Evolutionary conservation across 2,888 invertebrate genomes (phyloP).

Genomic region (Lasioglossum villosulum): DNA sequence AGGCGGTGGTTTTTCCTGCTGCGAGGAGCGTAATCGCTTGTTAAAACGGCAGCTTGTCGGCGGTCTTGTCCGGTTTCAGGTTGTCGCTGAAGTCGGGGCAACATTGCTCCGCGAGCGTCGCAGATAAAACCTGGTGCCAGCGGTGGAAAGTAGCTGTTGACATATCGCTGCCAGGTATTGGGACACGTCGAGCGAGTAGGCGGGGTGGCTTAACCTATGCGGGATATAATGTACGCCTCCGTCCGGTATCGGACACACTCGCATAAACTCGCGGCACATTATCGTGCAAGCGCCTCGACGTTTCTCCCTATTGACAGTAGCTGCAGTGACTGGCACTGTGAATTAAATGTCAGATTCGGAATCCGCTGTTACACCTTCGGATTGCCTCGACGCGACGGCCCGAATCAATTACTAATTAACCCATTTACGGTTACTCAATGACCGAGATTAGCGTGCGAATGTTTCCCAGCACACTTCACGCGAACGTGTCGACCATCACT

Average conservation of each 20-base stretch:
- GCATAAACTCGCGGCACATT: conserved; percentile 45
- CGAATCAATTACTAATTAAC: conserved; percentile 4
- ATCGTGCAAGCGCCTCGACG: conserved; percentile 4
- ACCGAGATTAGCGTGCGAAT: not conserved
- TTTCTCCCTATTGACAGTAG: conserved; percentile 32
- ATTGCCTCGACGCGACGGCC: not conserved
- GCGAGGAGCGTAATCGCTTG: conserved; percentile 33
- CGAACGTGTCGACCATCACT: not conserved
- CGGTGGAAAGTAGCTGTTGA: conserved; percentile 82
- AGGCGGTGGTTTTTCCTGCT: not conserved
- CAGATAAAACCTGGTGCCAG: conserved; percentile 60
- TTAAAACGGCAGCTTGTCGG: conserved; percentile 52
- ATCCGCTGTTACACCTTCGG: not conserved
- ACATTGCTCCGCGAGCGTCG: conserved; percentile 38
- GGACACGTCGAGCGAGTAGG: conserved; percentile 79
- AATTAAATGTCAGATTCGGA: conserved; percentile 27
- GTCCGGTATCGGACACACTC: conserved; percentile 18
- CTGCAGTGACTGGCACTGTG: not conserved
- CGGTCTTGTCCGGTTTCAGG: conserved; percentile 8
- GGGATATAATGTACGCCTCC: conserved; percentile 82
- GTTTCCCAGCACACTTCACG: not conserved
- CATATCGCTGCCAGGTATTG: conserved; percentile 81
- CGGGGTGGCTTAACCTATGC: conserved; percentile 81
- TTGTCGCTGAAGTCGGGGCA: conserved; percentile 38
- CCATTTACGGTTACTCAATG: not conserved